These are phyloP conservation scores for Bombyx mandarina DNA, from an alignment of 1,140 invertebrate genomes.

Conservation along the genomic window DNA sequence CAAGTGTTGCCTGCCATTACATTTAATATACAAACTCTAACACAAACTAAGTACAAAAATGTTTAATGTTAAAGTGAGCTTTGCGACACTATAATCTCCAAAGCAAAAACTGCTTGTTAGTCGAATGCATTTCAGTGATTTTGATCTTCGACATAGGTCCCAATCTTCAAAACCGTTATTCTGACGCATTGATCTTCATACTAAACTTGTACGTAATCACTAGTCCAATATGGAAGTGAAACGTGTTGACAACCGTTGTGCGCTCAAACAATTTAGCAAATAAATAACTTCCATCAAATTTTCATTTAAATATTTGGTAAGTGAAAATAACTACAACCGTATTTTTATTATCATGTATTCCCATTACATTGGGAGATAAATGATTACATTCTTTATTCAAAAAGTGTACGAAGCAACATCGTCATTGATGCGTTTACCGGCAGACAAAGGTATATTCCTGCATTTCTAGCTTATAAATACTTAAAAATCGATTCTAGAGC, in stretches of 20 bases:
- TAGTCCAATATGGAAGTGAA: conserved; percentile 62
- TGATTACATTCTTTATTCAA: too few relatives aligned
- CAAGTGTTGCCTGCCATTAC: too few relatives aligned
- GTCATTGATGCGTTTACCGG: conserved; percentile 21
- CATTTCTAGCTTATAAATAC: conserved; percentile 12
- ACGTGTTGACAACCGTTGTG: conserved; percentile 56
- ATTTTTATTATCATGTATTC: neutral
- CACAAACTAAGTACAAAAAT: too few relatives aligned
- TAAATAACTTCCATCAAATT: conserved; percentile 50
- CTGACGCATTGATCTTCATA: too few relatives aligned
- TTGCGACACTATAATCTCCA: too few relatives aligned
- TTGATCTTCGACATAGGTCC: too few relatives aligned
- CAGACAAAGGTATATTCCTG: conserved; percentile 17
- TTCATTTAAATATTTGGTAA: conserved; percentile 43
- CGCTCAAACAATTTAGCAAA: conserved; percentile 47
- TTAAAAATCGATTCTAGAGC: conserved; percentile 2
- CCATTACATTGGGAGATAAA: neutral
- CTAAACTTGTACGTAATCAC: conserved; percentile 20
- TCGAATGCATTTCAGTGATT: too few relatives aligned
- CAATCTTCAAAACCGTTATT: too few relatives aligned
- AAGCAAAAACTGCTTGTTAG: too few relatives aligned
- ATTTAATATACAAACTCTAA: too few relatives aligned
- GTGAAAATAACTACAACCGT: conserved; percentile 25
- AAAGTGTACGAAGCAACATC: conserved; percentile 6
- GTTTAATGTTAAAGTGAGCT: too few relatives aligned